Evolutionary conservation across 2,113 vertebrate genomes (phyloP).

Genomic region (Rutilus rutilus): DNA sequence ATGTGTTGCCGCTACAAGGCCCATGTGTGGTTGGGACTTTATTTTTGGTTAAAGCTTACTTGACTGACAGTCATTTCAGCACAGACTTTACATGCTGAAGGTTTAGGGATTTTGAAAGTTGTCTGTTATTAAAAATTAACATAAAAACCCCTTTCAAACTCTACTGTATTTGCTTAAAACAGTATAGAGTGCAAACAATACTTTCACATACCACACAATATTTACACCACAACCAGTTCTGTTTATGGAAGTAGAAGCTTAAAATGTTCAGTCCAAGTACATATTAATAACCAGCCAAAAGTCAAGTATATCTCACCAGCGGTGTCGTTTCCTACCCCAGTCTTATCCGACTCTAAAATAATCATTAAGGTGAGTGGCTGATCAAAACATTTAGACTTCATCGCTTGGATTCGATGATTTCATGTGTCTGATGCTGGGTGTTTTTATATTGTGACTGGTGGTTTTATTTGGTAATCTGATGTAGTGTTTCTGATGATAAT

Average conservation of each 20-base stretch:
- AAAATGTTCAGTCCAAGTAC: neutral
- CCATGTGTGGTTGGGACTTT: neutral
- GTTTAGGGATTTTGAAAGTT: neutral
- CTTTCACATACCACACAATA: no score
- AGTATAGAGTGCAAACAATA: neutral
- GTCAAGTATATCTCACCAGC: neutral
- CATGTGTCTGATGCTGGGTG: neutral
- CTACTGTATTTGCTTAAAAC: neutral
- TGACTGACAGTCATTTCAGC: no score
- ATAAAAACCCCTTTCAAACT: neutral
- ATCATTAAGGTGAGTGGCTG: neutral
- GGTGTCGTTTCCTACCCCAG: neutral
- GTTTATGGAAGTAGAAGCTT: slow-evolving; percentile 1
- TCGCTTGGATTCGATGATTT: neutral
- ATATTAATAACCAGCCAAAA: neutral
- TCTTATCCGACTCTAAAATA: neutral
- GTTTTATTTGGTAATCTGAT: neutral
- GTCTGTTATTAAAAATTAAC: neutral
- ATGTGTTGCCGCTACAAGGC: neutral
- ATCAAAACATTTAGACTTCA: neutral
- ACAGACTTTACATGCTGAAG: no score
- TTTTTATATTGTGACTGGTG: neutral
- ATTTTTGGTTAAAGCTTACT: neutral
- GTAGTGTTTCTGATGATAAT: neutral
- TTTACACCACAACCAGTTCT: neutral